A percentile compares a stretch with the other conserved stretches of the same genome.
Evolutionary conservation across 1,140 invertebrate species (phyloP).

Genomic region (Druon quercuslanigerum): DNA sequence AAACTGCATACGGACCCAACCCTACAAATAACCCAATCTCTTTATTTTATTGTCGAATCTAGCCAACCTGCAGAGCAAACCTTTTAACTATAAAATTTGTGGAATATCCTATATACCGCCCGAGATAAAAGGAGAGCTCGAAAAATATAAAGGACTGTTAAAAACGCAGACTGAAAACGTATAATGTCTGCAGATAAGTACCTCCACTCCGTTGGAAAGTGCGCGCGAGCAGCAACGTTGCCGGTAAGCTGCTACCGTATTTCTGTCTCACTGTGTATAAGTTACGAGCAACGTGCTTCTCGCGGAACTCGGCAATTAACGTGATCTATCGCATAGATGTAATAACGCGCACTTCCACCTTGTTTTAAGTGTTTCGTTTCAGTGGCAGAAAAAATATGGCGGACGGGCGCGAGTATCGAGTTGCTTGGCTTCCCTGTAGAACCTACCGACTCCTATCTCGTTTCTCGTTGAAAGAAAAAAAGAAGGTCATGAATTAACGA

Average conservation of each 20-base stretch:
- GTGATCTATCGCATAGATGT: slow-evolving; percentile 70
- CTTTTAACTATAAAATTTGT: slow-evolving; percentile 11
- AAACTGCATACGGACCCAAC: too few species aligned
- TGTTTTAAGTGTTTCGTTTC: slow-evolving; percentile 64
- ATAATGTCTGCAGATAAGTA: slow-evolving; percentile 66
- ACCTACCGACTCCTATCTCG: slow-evolving; percentile 32
- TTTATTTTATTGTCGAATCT: too few species aligned
- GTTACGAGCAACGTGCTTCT: slow-evolving; percentile 66
- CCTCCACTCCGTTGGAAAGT: slow-evolving; percentile 45
- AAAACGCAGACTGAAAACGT: slow-evolving; percentile 44
- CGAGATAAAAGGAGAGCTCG: slow-evolving; percentile 24
- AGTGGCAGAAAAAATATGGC: slow-evolving; percentile 55
- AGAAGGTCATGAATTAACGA: slow-evolving; percentile 43
- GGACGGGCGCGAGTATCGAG: slow-evolving; percentile 40
- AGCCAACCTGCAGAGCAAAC: neutral
- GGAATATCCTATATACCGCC: slow-evolving; percentile 12
- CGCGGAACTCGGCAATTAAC: slow-evolving; percentile 67
- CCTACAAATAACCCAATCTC: too few species aligned
- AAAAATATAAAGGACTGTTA: neutral
- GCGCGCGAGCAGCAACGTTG: slow-evolving; percentile 47
- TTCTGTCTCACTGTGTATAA: slow-evolving; percentile 54
- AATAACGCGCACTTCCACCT: slow-evolving; percentile 65
- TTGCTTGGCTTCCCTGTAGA: slow-evolving; percentile 33
- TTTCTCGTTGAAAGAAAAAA: slow-evolving; percentile 38
- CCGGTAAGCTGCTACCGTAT: slow-evolving; percentile 37